Base-by-base conservation (phyloP, 2,113 vertebrate genomes). In the Gasterosteus nipponicus region DNA sequence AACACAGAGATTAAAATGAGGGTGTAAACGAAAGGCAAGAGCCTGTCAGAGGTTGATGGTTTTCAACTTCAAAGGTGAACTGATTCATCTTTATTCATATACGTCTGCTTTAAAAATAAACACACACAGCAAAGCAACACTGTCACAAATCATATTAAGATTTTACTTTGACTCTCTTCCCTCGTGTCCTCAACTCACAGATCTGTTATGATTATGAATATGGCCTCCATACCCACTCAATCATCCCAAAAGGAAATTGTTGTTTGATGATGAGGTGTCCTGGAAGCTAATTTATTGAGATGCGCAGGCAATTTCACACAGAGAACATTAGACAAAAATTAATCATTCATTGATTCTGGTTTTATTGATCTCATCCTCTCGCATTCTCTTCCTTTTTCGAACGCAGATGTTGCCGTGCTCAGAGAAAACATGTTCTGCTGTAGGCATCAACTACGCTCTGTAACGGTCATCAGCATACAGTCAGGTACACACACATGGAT, bases 211-310 rank as follows among this genome's bases (percentile, higher is more conserved):
- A 54, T 14, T 42, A 22, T 16, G 3, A 2, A 58, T 16, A 16
- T 31, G 26, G 12, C 54, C 49, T 51, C n/a, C 49, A 51, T 54
- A 26, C 10, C 22, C 10, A 19, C n/a, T 22, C 22, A 10, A 14
- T 54, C 53, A 5, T 5, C 53, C 12, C 4, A 72, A 70, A 41
- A 31, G 12, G 70, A 76, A 59, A 65, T 29, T 41, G 51, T 68
- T 60, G 38, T 81, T 84, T 61, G 88, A 78, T 84, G 78, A 80
- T 77, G 49, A 83, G 73, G 69, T 54, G 57, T 64, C 81, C 77
- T 76, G 66, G 57, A 75, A 71, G 72, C 33, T 66, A 77, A 87
- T 67, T 39, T 61, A 60, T 49, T 46, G 64, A 29, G 31, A 79
- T 18, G 56, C 26, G 42, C 57, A 41, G 60, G 69, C 58, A 39